Evolutionary conservation across 2,113 vertebrate genomes (phyloP).

Genomic region (Chascanopsetta lugubris): DNA sequence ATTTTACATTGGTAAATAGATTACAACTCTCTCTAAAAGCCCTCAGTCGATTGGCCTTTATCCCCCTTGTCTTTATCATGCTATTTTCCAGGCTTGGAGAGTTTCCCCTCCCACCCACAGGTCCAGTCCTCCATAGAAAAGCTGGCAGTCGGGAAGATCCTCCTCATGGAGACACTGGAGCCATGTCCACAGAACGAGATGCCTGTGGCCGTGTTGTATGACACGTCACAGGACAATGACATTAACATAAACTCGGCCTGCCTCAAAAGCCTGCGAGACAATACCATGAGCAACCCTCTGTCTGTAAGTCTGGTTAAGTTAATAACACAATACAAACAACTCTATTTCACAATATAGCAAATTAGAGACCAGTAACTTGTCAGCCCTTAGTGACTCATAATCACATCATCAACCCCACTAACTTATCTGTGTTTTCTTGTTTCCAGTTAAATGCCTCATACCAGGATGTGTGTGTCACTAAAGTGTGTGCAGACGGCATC

Average conservation of each 20-base stretch:
- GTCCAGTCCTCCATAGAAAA: slow-evolving; percentile 85
- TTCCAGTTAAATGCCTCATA: slow-evolving; percentile 84
- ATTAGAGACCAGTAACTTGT: slow-evolving; percentile 11
- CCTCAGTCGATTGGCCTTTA: not conserved
- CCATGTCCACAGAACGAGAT: slow-evolving; percentile 68
- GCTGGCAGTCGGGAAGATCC: slow-evolving; percentile 86
- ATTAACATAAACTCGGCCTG: slow-evolving; percentile 90
- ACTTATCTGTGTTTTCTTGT: slow-evolving; percentile 26
- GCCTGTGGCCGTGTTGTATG: slow-evolving; percentile 88
- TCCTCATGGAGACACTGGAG: slow-evolving; percentile 90
- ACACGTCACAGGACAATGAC: slow-evolving; percentile 91
- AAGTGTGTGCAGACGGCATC: slow-evolving; percentile 87
- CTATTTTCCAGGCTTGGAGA: slow-evolving; percentile 83
- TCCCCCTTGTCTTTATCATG: not conserved
- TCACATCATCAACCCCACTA: not conserved
- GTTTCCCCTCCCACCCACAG: slow-evolving; percentile 82
- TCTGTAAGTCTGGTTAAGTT: slow-evolving; percentile 76
- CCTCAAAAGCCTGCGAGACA: slow-evolving; percentile 86
- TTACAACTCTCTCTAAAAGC: not conserved
- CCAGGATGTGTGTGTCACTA: slow-evolving; percentile 86
- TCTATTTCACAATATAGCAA: too few species aligned
- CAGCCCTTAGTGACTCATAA: not conserved
- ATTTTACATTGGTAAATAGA: not conserved
- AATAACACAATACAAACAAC: too few species aligned
- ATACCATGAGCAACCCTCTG: slow-evolving; percentile 85